These are phyloP conservation scores for Malurus leucopterus DNA, from an alignment of 2,797 vertebrate species.

Conservation along the genomic window DNA sequence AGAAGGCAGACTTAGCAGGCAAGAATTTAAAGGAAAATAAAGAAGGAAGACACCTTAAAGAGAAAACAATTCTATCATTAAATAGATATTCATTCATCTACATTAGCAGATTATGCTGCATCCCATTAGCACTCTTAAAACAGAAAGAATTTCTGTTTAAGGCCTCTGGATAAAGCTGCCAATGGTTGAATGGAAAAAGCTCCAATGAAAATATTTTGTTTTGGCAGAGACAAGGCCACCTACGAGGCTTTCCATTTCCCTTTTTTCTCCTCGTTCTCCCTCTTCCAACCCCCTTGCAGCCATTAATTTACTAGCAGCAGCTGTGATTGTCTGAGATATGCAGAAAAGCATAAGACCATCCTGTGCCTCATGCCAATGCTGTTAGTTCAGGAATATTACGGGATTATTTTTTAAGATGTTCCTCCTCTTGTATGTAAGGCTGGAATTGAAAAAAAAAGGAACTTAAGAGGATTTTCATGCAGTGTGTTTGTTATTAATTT, in stretches of 20 bases:
- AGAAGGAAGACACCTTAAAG: not conserved
- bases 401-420: conserved; percentile 50
- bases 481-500: conserved; percentile 45
- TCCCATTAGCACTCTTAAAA: not conserved
- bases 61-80: not conserved
- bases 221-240: conserved; percentile 38
- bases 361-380: not conserved
- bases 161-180: conserved; percentile 12
- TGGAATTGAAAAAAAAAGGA: conserved; percentile 26
- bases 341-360: not conserved
- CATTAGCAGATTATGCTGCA: not conserved
- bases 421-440: not conserved
- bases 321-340: conserved; percentile 18
- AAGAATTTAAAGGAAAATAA: not conserved
- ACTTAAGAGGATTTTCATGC: conserved; percentile 55
- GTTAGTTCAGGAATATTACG: conserved; percentile 1
- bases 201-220: conserved; percentile 43
- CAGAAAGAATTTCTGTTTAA: not conserved
- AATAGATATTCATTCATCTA: not conserved
- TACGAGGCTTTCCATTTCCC: not conserved
- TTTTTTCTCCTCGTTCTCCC: not conserved
- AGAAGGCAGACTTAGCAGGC: not conserved
- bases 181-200: conserved; percentile 27
- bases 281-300: not conserved
- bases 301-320: conserved; percentile 41